Conservation (phyloP, 1,140 invertebrate species). For the Caenorhabditis latens region DNA sequence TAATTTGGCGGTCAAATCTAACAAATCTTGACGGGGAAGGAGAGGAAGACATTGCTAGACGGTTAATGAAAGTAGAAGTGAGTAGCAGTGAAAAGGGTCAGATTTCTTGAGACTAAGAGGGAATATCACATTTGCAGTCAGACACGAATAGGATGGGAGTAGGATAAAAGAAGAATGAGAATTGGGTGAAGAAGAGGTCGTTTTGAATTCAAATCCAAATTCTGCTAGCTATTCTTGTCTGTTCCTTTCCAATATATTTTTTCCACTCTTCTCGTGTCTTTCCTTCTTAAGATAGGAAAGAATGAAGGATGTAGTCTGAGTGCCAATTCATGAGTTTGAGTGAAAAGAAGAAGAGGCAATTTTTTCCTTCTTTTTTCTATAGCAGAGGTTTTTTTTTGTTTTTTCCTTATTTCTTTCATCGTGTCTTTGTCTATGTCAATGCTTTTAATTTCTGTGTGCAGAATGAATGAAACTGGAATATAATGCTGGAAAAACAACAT, state of each 20-base stretch:
- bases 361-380: background rate
- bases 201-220: conserved; percentile 17
- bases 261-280: background rate
- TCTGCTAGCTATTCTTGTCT: background rate
- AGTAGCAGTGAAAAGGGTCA: background rate
- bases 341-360: conserved; percentile 7
- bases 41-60: background rate
- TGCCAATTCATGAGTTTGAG: conserved; percentile 41
- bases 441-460: background rate
- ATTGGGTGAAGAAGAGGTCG: background rate
- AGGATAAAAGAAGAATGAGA: background rate
- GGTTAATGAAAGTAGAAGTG: background rate
- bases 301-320: conserved; percentile 4
- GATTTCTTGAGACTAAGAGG: background rate
- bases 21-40: background rate
- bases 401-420: background rate
- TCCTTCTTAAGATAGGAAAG: background rate
- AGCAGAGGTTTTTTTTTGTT: background rate
- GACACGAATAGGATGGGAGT: background rate
- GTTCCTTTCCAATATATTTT: background rate
- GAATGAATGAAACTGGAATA: too few species aligned
- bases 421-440: background rate
- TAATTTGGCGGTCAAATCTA: background rate
- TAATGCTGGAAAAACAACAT: too few species aligned
- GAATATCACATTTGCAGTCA: too few species aligned